Percentiles rank a stretch among this genome's conserved stretches.
Evolutionary conservation across 2,113 vertebrate genomes (phyloP).

Genomic region (Alethe castanea): DNA sequence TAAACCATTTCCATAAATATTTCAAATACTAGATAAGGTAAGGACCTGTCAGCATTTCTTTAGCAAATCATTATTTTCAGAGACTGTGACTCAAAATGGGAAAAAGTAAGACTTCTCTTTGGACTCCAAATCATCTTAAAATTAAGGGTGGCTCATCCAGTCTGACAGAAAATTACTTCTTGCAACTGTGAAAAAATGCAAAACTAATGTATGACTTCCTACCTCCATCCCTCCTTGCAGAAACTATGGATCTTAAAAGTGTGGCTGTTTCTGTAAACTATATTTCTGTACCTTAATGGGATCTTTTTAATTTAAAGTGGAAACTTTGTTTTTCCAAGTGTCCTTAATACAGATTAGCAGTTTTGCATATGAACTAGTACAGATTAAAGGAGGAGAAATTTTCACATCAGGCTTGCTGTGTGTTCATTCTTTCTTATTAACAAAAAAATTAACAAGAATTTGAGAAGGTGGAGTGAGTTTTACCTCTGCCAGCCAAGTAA

Average conservation of each 20-base stretch:
- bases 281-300: not conserved
- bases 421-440: not conserved
- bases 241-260: not conserved
- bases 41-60: not conserved
- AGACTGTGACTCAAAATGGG: not conserved
- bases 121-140: not conserved
- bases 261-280: not conserved
- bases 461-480: not conserved
- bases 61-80: constrained; percentile 5
- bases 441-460: not conserved
- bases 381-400: not conserved
- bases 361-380: not conserved
- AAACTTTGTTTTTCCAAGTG: not conserved
- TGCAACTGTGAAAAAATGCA: not conserved
- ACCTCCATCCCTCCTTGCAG: not conserved
- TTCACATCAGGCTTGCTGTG: not conserved
- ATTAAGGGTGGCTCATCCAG: not conserved
- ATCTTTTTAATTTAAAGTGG: not conserved
- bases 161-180: not conserved
- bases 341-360: not conserved
- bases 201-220: not conserved
- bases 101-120: not conserved
- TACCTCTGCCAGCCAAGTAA: not conserved
- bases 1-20: not conserved
- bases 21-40: not conserved